Evolutionary conservation across 2,888 invertebrate genomes (phyloP).

Genomic region (Notodonta dromedarius): DNA sequence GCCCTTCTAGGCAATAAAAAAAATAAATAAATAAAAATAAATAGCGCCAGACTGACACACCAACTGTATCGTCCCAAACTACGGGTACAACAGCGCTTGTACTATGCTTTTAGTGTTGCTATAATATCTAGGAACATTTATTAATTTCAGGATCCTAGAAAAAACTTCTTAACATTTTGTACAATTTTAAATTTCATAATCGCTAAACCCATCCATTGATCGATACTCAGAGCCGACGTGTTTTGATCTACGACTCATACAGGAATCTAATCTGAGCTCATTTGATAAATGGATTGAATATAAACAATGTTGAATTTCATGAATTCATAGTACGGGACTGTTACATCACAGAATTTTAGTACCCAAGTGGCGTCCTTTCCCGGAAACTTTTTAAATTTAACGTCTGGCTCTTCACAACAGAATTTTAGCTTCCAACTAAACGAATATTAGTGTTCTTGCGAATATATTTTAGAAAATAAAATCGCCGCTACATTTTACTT

Average conservation of each 20-base stretch:
- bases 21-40: no score
- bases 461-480: constrained; percentile 19
- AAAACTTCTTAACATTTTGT: no score
- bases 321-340: neutral
- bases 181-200: no score
- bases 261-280: neutral
- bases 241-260: neutral
- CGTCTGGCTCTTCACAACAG: neutral
- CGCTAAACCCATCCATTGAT: no score
- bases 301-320: neutral
- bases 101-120: no score
- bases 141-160: no score
- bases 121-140: no score
- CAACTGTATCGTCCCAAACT: no score
- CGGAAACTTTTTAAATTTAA: neutral
- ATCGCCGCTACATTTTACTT: constrained; percentile 19
- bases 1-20: no score
- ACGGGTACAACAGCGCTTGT: no score
- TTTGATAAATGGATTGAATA: neutral
- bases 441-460: constrained; percentile 1
- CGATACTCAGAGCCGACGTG: neutral
- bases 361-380: neutral
- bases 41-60: no score
- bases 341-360: neutral
- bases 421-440: neutral